Evolutionary conservation across 2,888 invertebrate genomes (phyloP).

Genomic region (Drosophila algonquin): DNA sequence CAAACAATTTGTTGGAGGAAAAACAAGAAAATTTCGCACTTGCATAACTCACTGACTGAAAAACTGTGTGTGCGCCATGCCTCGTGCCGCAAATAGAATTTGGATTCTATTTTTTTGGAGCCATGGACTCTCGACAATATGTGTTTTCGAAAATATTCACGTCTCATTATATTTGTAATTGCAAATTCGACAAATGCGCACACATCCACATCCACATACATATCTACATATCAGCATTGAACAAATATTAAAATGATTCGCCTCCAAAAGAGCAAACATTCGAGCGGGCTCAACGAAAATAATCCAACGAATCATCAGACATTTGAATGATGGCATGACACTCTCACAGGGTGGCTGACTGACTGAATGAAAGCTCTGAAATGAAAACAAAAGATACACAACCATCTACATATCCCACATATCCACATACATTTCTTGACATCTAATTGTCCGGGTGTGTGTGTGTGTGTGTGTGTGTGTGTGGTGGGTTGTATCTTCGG

Average conservation of each 20-base stretch:
- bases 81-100: constrained; percentile 38
- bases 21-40: neutral
- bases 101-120: neutral
- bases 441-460: constrained; percentile 23
- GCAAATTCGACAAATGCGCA: constrained; percentile 57
- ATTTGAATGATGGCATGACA: neutral
- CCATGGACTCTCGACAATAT: neutral
- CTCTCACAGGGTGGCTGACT: neutral
- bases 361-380: neutral
- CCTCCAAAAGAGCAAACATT: constrained; percentile 30
- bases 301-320: constrained; percentile 19
- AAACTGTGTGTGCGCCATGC: constrained; percentile 13
- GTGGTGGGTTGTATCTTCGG: neutral
- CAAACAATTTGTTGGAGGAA: neutral
- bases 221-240: constrained; percentile 18
- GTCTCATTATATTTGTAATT: constrained; percentile 59
- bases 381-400: constrained; percentile 15
- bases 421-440: constrained; percentile 15
- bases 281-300: constrained; percentile 9
- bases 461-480: neutral
- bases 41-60: constrained; percentile 25
- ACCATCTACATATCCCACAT: neutral
- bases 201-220: constrained; percentile 25
- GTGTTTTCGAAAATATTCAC: constrained; percentile 59
- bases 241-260: constrained; percentile 40